Conservation (phyloP, 1,140 invertebrate species). For the Potamilus streckersoni region DNA sequence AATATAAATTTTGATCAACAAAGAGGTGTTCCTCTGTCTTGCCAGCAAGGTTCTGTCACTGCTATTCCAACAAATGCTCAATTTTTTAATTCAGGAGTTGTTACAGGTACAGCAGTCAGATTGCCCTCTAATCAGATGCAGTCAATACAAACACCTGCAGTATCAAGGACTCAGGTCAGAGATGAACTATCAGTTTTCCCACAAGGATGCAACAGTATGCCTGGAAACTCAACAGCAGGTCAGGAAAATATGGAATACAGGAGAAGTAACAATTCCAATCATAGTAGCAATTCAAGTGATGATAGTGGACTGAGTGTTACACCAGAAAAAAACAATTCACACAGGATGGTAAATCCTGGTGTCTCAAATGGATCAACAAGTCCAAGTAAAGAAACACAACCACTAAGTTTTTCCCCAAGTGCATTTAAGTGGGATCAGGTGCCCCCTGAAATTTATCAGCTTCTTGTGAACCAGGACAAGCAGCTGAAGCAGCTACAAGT, state of each 20-base stretch:
- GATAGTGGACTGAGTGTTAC: conserved; percentile 62
- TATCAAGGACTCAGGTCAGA: conserved; percentile 7
- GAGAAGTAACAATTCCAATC: conserved; percentile 27
- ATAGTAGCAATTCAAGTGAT: conserved; percentile 51
- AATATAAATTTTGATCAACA: too few species aligned
- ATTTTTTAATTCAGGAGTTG: too few species aligned
- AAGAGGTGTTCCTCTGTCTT: too few species aligned
- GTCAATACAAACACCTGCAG: background rate
- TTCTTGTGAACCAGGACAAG: conserved; percentile 57
- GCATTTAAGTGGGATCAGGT: conserved; percentile 52
- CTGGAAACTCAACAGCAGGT: too few species aligned
- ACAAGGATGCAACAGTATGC: background rate
- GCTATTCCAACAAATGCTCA: too few species aligned
- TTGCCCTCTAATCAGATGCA: too few species aligned
- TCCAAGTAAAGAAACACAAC: conserved; percentile 2
- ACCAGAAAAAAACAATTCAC: conserved; percentile 47
- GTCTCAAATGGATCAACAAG: conserved; percentile 1
- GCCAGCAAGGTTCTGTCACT: too few species aligned
- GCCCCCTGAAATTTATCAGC: conserved; percentile 55
- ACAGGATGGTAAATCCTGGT: conserved; percentile 10
- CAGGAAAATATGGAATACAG: background rate
- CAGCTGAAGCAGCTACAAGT: conserved; percentile 60
- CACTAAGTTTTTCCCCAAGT: conserved; percentile 5
- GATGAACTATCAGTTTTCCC: conserved; percentile 7
- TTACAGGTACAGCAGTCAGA: too few species aligned